Evolutionary conservation across 2,113 vertebrate genomes (phyloP).

Genomic region (Melanocharis versteri): DNA sequence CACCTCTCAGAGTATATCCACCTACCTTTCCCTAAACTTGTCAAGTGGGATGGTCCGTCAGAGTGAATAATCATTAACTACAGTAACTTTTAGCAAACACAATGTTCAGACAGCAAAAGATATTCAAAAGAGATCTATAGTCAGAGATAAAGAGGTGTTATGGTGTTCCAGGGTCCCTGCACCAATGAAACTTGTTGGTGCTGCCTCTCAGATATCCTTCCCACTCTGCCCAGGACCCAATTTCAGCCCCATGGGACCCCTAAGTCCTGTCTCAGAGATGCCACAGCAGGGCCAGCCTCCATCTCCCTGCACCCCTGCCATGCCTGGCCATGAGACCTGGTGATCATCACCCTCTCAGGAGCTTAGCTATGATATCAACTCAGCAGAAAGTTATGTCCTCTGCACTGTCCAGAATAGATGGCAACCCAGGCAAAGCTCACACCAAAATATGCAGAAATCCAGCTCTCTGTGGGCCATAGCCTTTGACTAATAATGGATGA

Average conservation of each 20-base stretch:
- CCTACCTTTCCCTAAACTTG: background rate
- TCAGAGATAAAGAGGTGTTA: background rate
- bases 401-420: background rate
- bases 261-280: background rate
- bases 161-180: background rate
- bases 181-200: background rate
- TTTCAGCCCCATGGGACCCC: rapidly evolving
- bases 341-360: background rate
- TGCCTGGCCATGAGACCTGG: background rate
- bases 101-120: background rate
- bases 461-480: background rate
- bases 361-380: background rate
- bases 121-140: background rate
- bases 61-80: background rate
- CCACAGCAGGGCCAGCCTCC: background rate
- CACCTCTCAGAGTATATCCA: background rate
- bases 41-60: background rate
- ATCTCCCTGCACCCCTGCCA: background rate
- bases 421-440: background rate
- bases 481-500: background rate
- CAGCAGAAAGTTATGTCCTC: background rate
- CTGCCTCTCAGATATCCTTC: background rate
- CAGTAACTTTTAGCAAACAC: background rate
- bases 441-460: background rate
- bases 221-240: background rate